These are phyloP conservation scores for Amphiprion ocellaris DNA, from an alignment of 2,113 vertebrate genomes.

Conservation along the genomic window DNA sequence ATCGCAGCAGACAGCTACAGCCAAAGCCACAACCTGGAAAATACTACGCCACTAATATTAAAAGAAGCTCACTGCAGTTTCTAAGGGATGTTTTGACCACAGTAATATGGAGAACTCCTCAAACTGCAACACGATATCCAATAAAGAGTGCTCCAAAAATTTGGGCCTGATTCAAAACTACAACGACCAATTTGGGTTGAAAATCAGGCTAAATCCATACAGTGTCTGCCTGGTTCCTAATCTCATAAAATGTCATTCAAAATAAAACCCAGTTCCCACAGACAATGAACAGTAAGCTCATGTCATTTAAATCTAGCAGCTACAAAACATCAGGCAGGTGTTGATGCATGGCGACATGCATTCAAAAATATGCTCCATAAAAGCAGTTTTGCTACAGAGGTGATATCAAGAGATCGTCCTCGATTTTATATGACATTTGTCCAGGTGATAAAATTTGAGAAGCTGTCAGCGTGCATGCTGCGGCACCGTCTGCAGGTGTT, in stretches of 20 bases:
- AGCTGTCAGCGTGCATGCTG: not conserved
- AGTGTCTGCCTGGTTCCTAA: not conserved
- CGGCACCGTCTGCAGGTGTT: conserved; percentile 37
- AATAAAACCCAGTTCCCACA: not conserved
- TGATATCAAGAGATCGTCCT: too few species aligned
- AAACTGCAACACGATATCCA: conserved; percentile 7
- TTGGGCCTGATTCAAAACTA: not conserved
- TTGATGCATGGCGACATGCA: not conserved
- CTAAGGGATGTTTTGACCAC: conserved; percentile 1
- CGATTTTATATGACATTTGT: conserved; percentile 1
- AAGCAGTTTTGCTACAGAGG: not conserved
- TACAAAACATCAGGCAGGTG: not conserved
- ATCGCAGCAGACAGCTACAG: too few species aligned
- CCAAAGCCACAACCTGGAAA: too few species aligned
- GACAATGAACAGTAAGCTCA: not conserved
- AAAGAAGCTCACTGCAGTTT: conserved; percentile 4
- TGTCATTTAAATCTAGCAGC: conserved; percentile 11
- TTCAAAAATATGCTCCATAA: not conserved
- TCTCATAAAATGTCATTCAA: not conserved
- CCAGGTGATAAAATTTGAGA: not conserved
- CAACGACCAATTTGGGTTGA: not conserved
- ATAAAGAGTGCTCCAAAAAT: not conserved
- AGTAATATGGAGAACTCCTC: not conserved
- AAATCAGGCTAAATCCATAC: not conserved
- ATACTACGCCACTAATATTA: not conserved